phyloP scores from a whole-genome alignment of 2,113 vertebrate species.

The Seriola aureovittata region DNA sequence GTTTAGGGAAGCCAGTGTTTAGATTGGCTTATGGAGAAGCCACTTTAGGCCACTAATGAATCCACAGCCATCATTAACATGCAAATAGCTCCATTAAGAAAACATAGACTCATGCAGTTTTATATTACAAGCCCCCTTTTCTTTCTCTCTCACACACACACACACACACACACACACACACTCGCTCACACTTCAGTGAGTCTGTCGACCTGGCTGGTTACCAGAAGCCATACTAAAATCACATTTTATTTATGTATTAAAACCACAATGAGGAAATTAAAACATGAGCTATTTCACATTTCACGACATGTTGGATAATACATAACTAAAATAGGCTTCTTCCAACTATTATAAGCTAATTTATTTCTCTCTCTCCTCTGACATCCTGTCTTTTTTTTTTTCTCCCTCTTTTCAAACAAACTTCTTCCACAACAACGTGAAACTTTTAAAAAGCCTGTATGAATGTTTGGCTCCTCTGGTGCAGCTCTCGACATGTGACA shows the following conservation, averaged over 20 bases:
- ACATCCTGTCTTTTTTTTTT: neutral
- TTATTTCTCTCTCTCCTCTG: neutral
- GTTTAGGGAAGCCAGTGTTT: constrained; percentile 55
- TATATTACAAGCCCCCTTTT: constrained; percentile 16
- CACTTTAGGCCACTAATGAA: constrained; percentile 74
- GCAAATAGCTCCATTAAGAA: constrained; percentile 77
- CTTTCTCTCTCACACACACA: neutral
- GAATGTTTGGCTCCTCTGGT: too few species aligned
- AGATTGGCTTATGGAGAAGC: constrained; percentile 62
- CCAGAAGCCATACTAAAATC: constrained; percentile 14
- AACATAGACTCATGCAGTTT: constrained; percentile 53
- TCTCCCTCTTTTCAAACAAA: too few species aligned
- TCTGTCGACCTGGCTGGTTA: neutral
- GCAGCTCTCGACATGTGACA: constrained; percentile 8
- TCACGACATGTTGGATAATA: neutral
- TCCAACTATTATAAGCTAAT: neutral
- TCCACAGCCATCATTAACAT: constrained; percentile 74
- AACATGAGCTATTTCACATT: neutral
- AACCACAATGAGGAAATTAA: constrained; percentile 18
- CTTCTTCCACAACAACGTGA: too few species aligned
- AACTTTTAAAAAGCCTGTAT: too few species aligned
- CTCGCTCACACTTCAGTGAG: neutral
- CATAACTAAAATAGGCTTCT: neutral
- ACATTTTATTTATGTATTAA: constrained; percentile 21
- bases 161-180: neutral